These are phyloP conservation scores for Ciona savignyi DNA, from an alignment of 23 tunicate genomes.

Conservation along the genomic window DNA sequence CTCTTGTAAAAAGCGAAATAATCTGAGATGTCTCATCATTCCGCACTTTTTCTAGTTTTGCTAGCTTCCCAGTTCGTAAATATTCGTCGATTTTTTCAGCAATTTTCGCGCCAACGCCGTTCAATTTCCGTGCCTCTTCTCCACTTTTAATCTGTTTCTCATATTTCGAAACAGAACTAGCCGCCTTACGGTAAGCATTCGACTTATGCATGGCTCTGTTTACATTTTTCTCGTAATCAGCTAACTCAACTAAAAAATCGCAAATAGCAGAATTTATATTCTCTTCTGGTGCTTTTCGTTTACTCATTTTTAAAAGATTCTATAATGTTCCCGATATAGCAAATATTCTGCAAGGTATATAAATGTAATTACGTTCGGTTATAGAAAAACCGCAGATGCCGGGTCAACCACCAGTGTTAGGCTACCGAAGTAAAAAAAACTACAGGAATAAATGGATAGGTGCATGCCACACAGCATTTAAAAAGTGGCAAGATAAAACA, in stretches of 20 bases:
- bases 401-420: no score
- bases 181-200: constrained; percentile 88
- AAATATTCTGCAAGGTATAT: no score
- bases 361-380: no score
- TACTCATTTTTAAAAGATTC: constrained; percentile 48
- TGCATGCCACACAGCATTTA: no score
- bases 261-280: constrained; percentile 54
- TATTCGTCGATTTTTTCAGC: constrained; percentile 80
- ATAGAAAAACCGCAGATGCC: no score
- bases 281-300: constrained; percentile 73
- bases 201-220: constrained; percentile 82
- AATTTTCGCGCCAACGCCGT: constrained; percentile 86
- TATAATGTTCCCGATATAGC: no score
- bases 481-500: no score
- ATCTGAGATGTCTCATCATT: constrained; percentile 73
- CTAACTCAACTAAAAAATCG: constrained; percentile 76
- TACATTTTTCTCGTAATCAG: constrained; percentile 86
- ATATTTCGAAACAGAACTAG: constrained; percentile 48
- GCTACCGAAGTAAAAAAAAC: no score
- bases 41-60: constrained; percentile 70
- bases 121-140: constrained; percentile 57
- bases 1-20: constrained; percentile 58
- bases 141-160: constrained; percentile 48
- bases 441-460: no score
- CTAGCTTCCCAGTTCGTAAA: constrained; percentile 59